Evolutionary conservation across 2,797 vertebrate genomes (phyloP).

Genomic region (Crossoptilon crossoptilon): DNA sequence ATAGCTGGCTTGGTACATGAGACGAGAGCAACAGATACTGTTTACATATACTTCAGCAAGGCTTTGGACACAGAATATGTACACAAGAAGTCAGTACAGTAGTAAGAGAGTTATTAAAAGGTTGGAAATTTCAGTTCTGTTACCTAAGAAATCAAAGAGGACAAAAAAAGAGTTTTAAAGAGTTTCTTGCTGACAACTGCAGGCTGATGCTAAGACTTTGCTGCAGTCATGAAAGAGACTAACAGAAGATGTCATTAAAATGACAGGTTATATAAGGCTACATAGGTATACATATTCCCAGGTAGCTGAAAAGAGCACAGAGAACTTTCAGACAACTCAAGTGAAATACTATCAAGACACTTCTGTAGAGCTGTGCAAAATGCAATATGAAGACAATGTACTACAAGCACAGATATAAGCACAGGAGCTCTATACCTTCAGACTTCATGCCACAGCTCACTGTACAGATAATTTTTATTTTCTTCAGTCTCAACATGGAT

Average conservation of each 20-base stretch:
- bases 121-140: neutral
- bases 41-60: neutral
- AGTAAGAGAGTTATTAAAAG: neutral
- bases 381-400: neutral
- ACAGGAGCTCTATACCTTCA: neutral
- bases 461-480: neutral
- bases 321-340: neutral
- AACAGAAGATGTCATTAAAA: neutral
- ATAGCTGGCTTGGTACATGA: neutral
- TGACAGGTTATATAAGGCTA: neutral
- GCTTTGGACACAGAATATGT: neutral
- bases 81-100: neutral
- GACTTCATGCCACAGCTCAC: neutral
- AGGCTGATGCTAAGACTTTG: neutral
- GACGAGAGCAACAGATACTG: neutral
- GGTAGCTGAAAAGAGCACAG: neutral
- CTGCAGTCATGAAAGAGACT: no score
- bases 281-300: neutral
- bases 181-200: neutral
- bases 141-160: neutral
- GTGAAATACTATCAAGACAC: neutral
- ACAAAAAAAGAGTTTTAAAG: neutral
- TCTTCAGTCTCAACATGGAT: no score
- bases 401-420: neutral
- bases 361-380: neutral